A percentile compares a stretch with the other conserved stretches of the same genome.
phyloP scores from a whole-genome alignment of 1,140 invertebrate species.

The Pseudoatta argentina region DNA sequence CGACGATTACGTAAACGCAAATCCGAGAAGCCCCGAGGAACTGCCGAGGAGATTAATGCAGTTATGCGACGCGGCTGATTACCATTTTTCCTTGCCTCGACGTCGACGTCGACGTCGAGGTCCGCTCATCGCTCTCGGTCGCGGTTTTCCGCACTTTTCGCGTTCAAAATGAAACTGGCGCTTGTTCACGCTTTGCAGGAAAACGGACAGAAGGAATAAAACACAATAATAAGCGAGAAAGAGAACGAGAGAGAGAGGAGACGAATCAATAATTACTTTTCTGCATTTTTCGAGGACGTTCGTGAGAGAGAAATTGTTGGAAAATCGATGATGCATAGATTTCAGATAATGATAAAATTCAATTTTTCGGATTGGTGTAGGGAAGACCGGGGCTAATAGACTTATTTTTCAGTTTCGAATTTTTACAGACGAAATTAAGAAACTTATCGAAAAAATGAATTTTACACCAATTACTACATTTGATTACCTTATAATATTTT shows the following conservation, averaged over 20 bases:
- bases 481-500: too few species aligned
- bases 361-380: background rate
- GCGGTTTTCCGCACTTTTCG: conserved; percentile 6
- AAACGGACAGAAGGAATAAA: background rate
- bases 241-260: background rate
- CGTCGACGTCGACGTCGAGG: background rate
- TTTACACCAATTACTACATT: too few species aligned
- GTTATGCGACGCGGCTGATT: conserved; percentile 37
- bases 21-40: conserved; percentile 69
- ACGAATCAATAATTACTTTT: background rate
- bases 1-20: conserved; percentile 72
- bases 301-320: background rate
- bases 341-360: background rate
- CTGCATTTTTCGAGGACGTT: background rate
- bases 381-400: too few species aligned
- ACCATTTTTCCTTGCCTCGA: conserved; percentile 47
- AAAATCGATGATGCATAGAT: background rate
- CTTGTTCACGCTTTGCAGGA: background rate
- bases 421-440: too few species aligned
- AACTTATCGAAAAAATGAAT: too few species aligned
- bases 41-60: conserved; percentile 51
- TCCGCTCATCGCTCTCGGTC: conserved; percentile 17
- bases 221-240: background rate
- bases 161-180: background rate
- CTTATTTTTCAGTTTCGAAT: too few species aligned